These are phyloP conservation scores for Chorisops tibialis DNA, from an alignment of 2,888 invertebrate genomes.

Conservation along the genomic window DNA sequence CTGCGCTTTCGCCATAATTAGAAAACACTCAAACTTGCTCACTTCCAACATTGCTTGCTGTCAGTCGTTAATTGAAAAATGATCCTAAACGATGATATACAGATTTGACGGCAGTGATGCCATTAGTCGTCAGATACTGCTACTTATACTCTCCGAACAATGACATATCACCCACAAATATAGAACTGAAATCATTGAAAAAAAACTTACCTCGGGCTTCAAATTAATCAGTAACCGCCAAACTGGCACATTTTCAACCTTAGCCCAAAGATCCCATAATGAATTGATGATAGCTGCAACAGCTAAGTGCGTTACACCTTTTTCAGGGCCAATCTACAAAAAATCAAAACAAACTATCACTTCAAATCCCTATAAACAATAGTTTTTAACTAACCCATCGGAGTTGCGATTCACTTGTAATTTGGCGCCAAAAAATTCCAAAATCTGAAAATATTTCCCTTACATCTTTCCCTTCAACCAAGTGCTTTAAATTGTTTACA, in stretches of 20 bases:
- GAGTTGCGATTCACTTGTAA: conserved; percentile 85
- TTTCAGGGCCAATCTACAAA: conserved; percentile 82
- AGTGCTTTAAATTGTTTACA: conserved; percentile 64
- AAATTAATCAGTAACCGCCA: conserved; percentile 83
- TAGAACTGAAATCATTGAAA: neutral
- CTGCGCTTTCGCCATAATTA: no score
- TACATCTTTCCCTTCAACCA: conserved; percentile 67
- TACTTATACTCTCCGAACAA: no score
- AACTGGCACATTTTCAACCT: conserved; percentile 76
- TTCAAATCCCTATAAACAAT: neutral
- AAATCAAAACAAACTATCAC: conserved; percentile 3
- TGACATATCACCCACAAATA: neutral
- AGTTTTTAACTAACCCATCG: conserved; percentile 76
- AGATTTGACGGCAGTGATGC: no score
- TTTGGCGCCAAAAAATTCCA: conserved; percentile 71
- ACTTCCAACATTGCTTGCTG: no score
- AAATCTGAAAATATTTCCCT: conserved; percentile 74
- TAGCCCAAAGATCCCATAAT: conserved; percentile 89
- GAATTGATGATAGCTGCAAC: conserved; percentile 86
- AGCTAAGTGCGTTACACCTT: conserved; percentile 85
- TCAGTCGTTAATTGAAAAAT: no score
- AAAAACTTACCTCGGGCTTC: conserved; percentile 64
- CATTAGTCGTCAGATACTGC: no score
- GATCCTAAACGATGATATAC: no score
- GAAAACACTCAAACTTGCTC: no score